These are phyloP conservation scores for Eledone cirrhosa DNA, from an alignment of 2,888 invertebrate genomes.

Conservation along the genomic window DNA sequence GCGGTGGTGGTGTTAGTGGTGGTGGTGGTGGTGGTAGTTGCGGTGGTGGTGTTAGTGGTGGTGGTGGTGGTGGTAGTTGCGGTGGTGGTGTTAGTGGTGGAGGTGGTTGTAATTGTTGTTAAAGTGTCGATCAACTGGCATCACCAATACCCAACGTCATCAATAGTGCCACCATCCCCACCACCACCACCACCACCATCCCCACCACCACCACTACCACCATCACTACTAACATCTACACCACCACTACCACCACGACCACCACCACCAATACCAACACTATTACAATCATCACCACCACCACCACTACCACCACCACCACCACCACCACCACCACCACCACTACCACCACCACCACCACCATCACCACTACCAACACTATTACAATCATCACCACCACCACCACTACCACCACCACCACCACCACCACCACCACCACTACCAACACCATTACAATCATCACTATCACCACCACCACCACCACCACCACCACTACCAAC, in stretches of 20 bases:
- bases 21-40: background rate
- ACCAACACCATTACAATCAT: background rate
- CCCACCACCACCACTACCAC: background rate
- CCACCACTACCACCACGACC: background rate
- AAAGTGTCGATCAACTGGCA: background rate
- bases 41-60: no score
- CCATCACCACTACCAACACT: background rate
- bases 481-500: background rate
- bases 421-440: background rate
- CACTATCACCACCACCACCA: background rate
- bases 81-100: no score
- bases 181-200: background rate
- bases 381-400: background rate
- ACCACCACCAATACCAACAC: background rate
- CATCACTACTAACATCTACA: no score
- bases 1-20: background rate
- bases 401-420: background rate
- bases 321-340: background rate
- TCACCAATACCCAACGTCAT: background rate
- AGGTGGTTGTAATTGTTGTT: background rate
- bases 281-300: background rate
- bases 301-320: background rate
- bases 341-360: background rate
- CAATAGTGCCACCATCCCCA: background rate
- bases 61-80: background rate